These are phyloP conservation scores for Melanocharis versteri DNA, from an alignment of 2,113 vertebrate genomes.

Conservation along the genomic window DNA sequence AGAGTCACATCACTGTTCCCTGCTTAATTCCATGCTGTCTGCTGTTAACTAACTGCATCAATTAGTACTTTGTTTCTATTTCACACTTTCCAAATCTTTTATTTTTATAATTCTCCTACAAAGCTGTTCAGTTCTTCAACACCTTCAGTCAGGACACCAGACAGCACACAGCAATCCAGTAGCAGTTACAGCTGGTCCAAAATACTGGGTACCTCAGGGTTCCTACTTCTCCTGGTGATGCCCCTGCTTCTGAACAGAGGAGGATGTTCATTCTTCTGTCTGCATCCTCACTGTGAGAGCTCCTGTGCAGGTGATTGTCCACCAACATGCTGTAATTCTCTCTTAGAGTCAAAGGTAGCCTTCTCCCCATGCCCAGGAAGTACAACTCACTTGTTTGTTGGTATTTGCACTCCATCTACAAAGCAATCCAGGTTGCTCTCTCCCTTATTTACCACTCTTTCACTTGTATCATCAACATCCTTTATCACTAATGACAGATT, in stretches of 20 bases:
- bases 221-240: background rate
- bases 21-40: slow-evolving; percentile 6
- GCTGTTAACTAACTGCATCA: background rate
- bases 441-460: background rate
- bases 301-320: background rate
- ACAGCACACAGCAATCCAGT: background rate
- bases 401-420: background rate
- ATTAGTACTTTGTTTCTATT: background rate
- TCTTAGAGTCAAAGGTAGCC: background rate
- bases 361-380: background rate
- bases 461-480: background rate
- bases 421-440: background rate
- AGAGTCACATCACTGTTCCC: background rate
- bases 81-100: background rate
- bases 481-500: background rate
- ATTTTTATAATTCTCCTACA: background rate
- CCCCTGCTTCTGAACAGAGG: background rate
- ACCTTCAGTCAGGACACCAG: background rate
- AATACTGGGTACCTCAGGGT: background rate
- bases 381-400: background rate
- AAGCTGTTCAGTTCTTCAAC: background rate
- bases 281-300: background rate
- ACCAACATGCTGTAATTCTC: background rate
- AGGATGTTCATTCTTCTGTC: background rate
- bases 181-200: background rate